A percentile compares a stretch with the other conserved stretches of the same genome.
Evolutionary conservation across 2,113 vertebrate species (phyloP).

Genomic region (Spizaetus ornatus): DNA sequence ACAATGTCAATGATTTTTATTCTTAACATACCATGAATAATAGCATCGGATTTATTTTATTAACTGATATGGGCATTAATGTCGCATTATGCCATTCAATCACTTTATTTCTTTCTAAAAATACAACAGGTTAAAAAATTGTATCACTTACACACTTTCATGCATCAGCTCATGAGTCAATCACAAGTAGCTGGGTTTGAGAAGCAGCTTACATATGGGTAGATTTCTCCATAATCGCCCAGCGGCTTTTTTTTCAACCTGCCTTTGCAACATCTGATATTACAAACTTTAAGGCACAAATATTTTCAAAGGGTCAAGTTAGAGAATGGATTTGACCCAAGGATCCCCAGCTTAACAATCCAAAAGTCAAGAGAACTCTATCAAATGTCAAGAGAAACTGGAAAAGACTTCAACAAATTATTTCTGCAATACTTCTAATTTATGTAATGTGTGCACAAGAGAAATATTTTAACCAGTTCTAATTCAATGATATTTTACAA

Average conservation of each 20-base stretch:
- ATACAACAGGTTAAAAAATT: neutral
- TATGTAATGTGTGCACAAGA: neutral
- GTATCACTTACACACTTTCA: neutral
- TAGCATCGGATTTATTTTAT: conserved; percentile 23
- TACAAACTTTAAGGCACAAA: neutral
- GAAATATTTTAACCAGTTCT: neutral
- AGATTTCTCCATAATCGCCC: neutral
- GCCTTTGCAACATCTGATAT: neutral
- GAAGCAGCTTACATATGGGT: neutral
- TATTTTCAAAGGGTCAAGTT: conserved; percentile 18
- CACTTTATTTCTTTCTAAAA: conserved; percentile 14
- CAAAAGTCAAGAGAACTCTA: conserved; percentile 43
- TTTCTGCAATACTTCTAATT: neutral
- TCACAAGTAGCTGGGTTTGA: neutral
- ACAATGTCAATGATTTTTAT: conserved; percentile 32
- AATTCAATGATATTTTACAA: neutral
- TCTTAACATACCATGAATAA: conserved; percentile 52
- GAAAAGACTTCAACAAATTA: neutral
- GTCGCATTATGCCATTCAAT: neutral
- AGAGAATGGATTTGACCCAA: neutral
- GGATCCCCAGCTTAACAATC: neutral
- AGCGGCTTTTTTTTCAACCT: neutral
- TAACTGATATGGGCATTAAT: neutral
- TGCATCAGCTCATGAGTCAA: neutral
- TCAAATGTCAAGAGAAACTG: conserved; percentile 37